A percentile compares a stretch with the other conserved stretches of the same genome.
These are phyloP conservation scores for Cecidostiba fungosa DNA, from an alignment of 2,888 invertebrate species.

Conservation along the genomic window DNA sequence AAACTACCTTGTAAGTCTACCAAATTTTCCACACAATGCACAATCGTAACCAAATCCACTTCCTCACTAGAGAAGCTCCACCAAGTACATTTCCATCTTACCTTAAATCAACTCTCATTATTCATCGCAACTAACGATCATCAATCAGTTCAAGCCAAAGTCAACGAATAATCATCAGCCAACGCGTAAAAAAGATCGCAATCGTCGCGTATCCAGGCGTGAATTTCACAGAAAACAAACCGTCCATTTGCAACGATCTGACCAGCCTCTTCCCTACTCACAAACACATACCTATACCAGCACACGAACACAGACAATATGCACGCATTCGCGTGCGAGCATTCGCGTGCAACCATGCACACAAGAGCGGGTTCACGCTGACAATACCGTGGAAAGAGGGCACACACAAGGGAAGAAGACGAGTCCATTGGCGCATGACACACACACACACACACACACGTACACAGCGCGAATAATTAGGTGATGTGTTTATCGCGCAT, in stretches of 20 bases:
- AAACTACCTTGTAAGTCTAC: too few species aligned
- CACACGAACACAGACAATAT: background rate
- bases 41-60: too few species aligned
- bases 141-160: background rate
- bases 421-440: slow-evolving; percentile 32
- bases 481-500: slow-evolving; percentile 77
- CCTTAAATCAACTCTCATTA: background rate
- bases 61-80: too few species aligned
- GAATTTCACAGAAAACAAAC: slow-evolving; percentile 1
- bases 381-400: background rate
- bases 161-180: background rate
- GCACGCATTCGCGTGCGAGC: slow-evolving; percentile 11
- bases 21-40: too few species aligned
- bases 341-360: slow-evolving; percentile 24
- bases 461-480: slow-evolving; percentile 75
- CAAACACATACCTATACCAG: background rate
- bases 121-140: background rate
- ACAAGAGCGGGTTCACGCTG: background rate
- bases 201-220: background rate
- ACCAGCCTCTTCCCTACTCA: background rate
- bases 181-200: background rate
- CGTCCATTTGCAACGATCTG: background rate
- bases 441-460: background rate
- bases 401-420: background rate
- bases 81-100: background rate